Percentiles rank a stretch among this genome's conserved stretches.
Evolutionary conservation across 2,113 vertebrate species (phyloP).

Genomic region (Mustelus asterias): DNA sequence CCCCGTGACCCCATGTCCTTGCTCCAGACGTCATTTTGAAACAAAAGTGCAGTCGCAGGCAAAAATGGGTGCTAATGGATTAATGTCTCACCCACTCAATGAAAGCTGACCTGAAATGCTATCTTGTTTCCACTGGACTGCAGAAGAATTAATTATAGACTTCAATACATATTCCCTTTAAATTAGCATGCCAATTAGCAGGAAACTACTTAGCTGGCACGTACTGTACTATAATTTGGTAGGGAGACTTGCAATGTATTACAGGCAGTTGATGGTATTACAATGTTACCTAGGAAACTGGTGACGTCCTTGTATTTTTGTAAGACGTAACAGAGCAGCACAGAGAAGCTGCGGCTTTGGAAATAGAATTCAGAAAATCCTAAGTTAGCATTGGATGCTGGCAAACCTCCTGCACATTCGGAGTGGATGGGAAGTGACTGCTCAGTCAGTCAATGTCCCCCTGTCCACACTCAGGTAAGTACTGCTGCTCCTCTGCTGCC

Average conservation of each 20-base stretch:
- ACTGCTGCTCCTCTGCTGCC: neutral
- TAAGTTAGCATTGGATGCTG: neutral
- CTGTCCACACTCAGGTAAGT: neutral
- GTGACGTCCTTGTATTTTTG: neutral
- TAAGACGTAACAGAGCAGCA: no score
- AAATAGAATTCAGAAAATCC: neutral
- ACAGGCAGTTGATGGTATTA: neutral
- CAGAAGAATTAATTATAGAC: neutral
- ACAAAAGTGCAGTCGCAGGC: neutral
- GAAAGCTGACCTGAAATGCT: no score
- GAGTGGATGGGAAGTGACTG: neutral
- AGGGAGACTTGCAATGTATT: neutral
- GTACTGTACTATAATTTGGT: neutral
- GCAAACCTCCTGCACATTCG: neutral
- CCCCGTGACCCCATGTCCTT: neutral
- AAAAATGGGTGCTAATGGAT: neutral
- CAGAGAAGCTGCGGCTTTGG: neutral
- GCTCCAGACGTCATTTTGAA: neutral
- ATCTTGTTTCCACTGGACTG: neutral
- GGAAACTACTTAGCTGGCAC: constrained; percentile 5
- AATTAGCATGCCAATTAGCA: constrained; percentile 20
- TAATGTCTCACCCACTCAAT: neutral
- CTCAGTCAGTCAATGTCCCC: neutral
- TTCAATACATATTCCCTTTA: neutral
- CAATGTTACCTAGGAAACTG: constrained; percentile 23